Evolutionary conservation across 2,888 invertebrate species (phyloP).

Genomic region (Perizoma affinitatum): DNA sequence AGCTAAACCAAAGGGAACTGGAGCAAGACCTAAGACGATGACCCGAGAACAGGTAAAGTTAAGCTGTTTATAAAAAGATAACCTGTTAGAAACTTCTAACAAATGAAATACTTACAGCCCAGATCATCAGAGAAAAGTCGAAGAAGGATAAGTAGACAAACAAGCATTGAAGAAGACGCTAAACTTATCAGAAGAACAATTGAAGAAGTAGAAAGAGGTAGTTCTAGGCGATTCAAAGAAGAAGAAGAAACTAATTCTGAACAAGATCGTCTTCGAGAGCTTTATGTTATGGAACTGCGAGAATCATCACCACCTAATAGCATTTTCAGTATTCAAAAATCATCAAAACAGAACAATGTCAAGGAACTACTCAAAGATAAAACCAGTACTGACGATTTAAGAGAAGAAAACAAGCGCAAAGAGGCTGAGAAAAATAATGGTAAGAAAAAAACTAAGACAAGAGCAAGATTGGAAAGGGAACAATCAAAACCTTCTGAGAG

Average conservation of each 20-base stretch:
- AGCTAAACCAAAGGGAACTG: constrained; percentile 55
- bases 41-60: constrained; percentile 67
- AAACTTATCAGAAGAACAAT: constrained; percentile 76
- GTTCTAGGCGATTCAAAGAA: constrained; percentile 63
- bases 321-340: constrained; percentile 50
- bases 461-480: constrained; percentile 77
- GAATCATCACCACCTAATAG: constrained; percentile 52
- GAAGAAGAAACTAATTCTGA: constrained; percentile 42
- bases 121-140: constrained; percentile 57
- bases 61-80: constrained; percentile 10
- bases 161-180: constrained; percentile 78
- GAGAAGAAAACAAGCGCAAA: constrained; percentile 66
- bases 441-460: constrained; percentile 76
- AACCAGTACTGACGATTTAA: constrained; percentile 57
- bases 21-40: constrained; percentile 56
- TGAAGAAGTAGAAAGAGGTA: constrained; percentile 77
- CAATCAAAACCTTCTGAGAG: constrained; percentile 80
- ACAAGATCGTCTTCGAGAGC: constrained; percentile 20
- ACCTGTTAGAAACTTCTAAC: neutral
- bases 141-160: constrained; percentile 65
- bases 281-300: constrained; percentile 38
- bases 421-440: constrained; percentile 69
- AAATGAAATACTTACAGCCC: constrained; percentile 39
- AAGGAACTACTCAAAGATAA: constrained; percentile 43
- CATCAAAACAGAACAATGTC: constrained; percentile 48